Evolutionary conservation across 1,140 invertebrate species (phyloP).

Genomic region (Whitmania pigra): DNA sequence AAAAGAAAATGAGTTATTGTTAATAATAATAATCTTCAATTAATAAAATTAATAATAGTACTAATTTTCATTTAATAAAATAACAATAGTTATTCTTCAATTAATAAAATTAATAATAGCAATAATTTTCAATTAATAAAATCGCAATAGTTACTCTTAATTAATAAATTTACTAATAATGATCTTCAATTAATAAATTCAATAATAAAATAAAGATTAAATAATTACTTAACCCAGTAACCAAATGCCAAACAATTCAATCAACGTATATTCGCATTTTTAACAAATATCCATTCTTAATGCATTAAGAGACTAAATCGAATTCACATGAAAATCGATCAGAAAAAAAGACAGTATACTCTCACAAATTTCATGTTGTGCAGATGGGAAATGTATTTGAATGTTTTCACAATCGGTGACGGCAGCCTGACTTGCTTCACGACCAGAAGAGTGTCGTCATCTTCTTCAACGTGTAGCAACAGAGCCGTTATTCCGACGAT

Average conservation of each 20-base stretch:
- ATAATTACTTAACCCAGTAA: neutral
- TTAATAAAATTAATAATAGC: too few relatives aligned
- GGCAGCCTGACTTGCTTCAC: neutral
- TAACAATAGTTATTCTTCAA: too few relatives aligned
- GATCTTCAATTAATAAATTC: too few relatives aligned
- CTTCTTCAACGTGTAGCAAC: neutral
- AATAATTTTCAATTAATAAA: too few relatives aligned
- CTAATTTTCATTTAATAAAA: too few relatives aligned
- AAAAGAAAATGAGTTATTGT: too few relatives aligned
- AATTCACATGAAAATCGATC: neutral
- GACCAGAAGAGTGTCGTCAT: neutral
- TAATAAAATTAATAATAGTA: too few relatives aligned
- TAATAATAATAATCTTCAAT: too few relatives aligned
- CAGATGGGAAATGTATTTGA: neutral
- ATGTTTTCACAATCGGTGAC: neutral
- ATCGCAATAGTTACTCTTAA: too few relatives aligned
- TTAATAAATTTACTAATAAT: too few relatives aligned
- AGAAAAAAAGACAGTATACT: neutral
- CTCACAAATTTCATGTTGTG: neutral
- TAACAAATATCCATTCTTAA: too few relatives aligned
- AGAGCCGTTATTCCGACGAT: too few relatives aligned
- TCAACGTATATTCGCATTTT: neutral
- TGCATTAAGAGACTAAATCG: neutral
- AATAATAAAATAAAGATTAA: neutral
- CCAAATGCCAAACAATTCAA: neutral